Percentiles rank a stretch among this genome's conserved stretches.
These are phyloP conservation scores for Habropoda laboriosa DNA, from an alignment of 1,140 invertebrate genomes.

Conservation along the genomic window DNA sequence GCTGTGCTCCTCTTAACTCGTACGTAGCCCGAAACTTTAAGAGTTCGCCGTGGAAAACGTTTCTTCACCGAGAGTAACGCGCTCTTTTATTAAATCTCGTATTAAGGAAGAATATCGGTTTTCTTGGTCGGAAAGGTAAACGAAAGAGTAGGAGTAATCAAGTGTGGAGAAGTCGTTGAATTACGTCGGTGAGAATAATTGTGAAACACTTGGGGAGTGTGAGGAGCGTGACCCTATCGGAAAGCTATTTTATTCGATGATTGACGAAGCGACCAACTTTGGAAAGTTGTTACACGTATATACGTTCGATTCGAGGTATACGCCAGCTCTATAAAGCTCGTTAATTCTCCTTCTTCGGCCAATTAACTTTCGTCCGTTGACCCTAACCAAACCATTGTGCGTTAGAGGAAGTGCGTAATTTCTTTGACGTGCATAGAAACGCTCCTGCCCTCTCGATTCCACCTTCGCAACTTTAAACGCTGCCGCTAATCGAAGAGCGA, in stretches of 20 bases:
- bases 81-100: too few relatives aligned
- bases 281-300: neutral
- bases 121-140: too few relatives aligned
- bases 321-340: neutral
- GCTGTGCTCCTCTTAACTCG: conserved; percentile 21
- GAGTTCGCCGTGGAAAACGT: neutral
- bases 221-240: neutral
- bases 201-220: too few relatives aligned
- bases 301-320: neutral
- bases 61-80: neutral
- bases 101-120: too few relatives aligned
- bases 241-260: neutral
- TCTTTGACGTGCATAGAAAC: neutral
- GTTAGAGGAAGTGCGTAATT: neutral
- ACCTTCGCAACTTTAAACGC: too few relatives aligned
- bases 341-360: neutral
- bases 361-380: neutral
- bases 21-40: conserved; percentile 23
- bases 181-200: too few relatives aligned
- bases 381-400: neutral
- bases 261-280: neutral
- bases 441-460: too few relatives aligned
- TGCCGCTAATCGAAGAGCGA: too few relatives aligned
- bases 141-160: too few relatives aligned
- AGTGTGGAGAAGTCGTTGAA: too few relatives aligned